A percentile compares a stretch with the other conserved stretches of the same genome.
Conservation (phyloP, 2,888 invertebrate species). For the Latheticus oryzae region DNA sequence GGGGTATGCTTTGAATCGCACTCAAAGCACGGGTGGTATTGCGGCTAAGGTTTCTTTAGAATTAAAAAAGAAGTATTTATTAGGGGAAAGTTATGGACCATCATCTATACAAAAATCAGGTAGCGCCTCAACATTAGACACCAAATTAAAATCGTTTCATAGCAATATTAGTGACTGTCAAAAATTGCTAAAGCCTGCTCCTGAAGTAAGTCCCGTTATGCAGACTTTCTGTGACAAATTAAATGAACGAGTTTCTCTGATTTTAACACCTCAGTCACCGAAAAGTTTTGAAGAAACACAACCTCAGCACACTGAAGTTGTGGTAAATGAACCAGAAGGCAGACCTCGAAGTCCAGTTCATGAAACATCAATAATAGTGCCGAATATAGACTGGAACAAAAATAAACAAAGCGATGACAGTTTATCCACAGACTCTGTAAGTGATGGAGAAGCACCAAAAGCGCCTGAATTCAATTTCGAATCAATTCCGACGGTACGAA, state of each 20-base stretch:
- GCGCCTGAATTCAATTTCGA: slow-evolving; percentile 26
- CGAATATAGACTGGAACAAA: slow-evolving; percentile 71
- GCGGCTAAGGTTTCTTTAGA: slow-evolving; percentile 89
- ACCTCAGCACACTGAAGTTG: slow-evolving; percentile 42
- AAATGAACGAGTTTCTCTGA: slow-evolving; percentile 61
- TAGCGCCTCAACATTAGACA: slow-evolving; percentile 85
- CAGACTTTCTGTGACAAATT: slow-evolving; percentile 72
- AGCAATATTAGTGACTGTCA: slow-evolving; percentile 90
- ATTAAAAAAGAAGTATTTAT: slow-evolving; percentile 84
- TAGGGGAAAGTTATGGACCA: slow-evolving; percentile 76
- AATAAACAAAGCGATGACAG: slow-evolving; percentile 71
- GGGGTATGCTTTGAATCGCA: slow-evolving; percentile 84
- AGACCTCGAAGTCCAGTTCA: slow-evolving; percentile 73
- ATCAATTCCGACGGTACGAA: slow-evolving; percentile 52
- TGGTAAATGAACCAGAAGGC: slow-evolving; percentile 64
- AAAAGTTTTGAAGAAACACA: slow-evolving; percentile 11
- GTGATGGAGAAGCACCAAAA: slow-evolving; percentile 65
- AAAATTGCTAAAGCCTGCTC: slow-evolving; percentile 83
- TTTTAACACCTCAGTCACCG: slow-evolving; percentile 42
- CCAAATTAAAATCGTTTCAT: slow-evolving; percentile 85
- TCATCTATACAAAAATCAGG: slow-evolving; percentile 84
- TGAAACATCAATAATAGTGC: slow-evolving; percentile 75
- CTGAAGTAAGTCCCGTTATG: slow-evolving; percentile 74
- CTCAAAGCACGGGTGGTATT: slow-evolving; percentile 88
- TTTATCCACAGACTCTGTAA: slow-evolving; percentile 66